Percentiles rank a stretch among this genome's conserved stretches.
These are phyloP conservation scores for Rhinogobius similis DNA, from an alignment of 2,113 vertebrate species.

Conservation along the genomic window DNA sequence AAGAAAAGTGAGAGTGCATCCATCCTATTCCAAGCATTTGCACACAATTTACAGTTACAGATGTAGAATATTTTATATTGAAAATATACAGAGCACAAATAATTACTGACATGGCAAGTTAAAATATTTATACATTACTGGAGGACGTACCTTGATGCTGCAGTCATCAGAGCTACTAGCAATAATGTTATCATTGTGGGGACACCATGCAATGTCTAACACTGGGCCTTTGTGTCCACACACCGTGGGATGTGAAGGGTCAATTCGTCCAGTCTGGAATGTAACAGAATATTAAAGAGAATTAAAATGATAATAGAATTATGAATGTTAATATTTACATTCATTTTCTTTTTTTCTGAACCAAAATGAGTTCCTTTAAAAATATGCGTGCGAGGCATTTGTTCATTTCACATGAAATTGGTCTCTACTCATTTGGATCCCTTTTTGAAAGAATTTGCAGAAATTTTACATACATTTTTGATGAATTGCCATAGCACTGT, in stretches of 20 bases:
- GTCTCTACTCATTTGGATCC: too few relatives aligned
- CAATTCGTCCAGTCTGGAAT: conserved; percentile 89
- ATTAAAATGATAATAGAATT: conserved; percentile 27
- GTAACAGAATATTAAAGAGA: conserved; percentile 52
- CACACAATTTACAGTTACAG: conserved; percentile 47
- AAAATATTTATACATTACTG: background rate
- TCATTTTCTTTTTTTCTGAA: too few relatives aligned
- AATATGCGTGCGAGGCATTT: too few relatives aligned
- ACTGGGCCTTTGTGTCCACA: conserved; percentile 97
- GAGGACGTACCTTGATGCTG: conserved; percentile 87
- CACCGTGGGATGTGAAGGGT: conserved; percentile 95
- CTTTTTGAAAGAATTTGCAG: too few relatives aligned
- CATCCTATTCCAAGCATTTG: conserved; percentile 56
- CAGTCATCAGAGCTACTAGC: conserved; percentile 97
- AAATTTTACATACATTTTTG: background rate
- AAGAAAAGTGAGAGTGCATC: too few relatives aligned
- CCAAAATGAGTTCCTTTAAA: too few relatives aligned
- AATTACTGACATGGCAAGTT: conserved; percentile 6
- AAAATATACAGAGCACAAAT: too few relatives aligned
- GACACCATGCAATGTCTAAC: conserved; percentile 97
- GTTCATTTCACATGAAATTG: too few relatives aligned
- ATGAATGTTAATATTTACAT: conserved; percentile 7
- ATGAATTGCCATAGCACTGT: background rate
- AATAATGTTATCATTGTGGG: conserved; percentile 94
- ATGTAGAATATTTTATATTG: background rate